Base-by-base conservation (phyloP, 2,113 vertebrate genomes). In the Upupa epops region DNA sequence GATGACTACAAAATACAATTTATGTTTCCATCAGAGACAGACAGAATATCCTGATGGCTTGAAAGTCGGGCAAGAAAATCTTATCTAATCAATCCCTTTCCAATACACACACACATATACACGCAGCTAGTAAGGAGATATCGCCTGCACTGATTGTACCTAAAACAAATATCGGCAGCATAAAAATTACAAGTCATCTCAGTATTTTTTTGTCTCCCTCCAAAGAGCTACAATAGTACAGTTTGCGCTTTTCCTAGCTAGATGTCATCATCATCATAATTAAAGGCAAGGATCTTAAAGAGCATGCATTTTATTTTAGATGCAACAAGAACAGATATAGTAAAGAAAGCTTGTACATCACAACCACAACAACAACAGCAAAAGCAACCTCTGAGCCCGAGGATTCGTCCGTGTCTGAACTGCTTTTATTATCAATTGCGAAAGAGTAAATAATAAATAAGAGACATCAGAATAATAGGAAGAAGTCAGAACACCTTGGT, bases 1-100 rank as follows among this genome's bases (percentile, higher is more conserved):
- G 86, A 95, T 90, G 92, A 92, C 90, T 94, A 88, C 94, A 90
- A 95, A 96, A 96, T 92, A 61, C 83, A 51, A 94, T 92, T 95
- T 94, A 88, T 93, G 93, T 84, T 96, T 95, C 83, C 80, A 83
- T 93, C 90, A 88, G 89, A 91, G 76, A 84, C 76, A 91, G 76
- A 75, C 45, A 90, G 91, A 95, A 94, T 92, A 95, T 90, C 55
- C 74, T 88, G 86, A 92, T 84, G 93, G 52, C 20, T 90, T 86
- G 78, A 60, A 90, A 92, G 74, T 55, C 86, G 19, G 59, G 85
- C 64, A 60, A 70, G 72, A 79, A 89, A 91, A 86, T 61, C 68
- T 82, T 80, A 59, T 66, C 80, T 92, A 89, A 93, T 86, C 64
- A 92, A 92, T 78, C 75, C 22, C 11, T 87, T 86, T 75, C 60